A percentile compares a stretch with the other conserved stretches of the same genome.
Evolutionary conservation across 2,888 invertebrate genomes (phyloP).

Genomic region (Ornithoptera alexandrae): DNA sequence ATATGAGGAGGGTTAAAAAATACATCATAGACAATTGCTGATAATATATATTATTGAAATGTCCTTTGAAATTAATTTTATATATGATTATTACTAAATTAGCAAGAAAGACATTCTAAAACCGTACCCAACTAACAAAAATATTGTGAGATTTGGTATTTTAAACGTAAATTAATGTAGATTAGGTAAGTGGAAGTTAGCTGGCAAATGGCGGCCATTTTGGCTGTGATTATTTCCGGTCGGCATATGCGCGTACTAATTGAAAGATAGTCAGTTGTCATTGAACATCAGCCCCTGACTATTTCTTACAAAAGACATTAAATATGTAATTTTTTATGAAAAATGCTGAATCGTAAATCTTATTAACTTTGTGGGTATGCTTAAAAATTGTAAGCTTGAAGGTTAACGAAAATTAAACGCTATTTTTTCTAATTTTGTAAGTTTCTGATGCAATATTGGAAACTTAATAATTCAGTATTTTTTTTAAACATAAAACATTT

Average conservation of each 20-base stretch:
- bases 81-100: not conserved
- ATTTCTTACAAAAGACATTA: not conserved
- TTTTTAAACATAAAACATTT: too few relatives aligned
- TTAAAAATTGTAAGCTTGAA: not conserved
- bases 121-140: conserved; percentile 3
- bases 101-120: not conserved
- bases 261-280: conserved; percentile 31
- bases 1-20: too few relatives aligned
- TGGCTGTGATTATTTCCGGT: conserved; percentile 67
- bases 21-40: too few relatives aligned
- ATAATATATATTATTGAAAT: not conserved
- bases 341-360: not conserved
- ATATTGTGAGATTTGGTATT: conserved; percentile 23
- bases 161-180: conserved; percentile 13
- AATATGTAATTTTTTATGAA: not conserved
- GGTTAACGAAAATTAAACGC: not conserved
- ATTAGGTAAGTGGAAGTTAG: conserved; percentile 16
- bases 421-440: not conserved
- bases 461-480: too few relatives aligned
- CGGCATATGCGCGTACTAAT: conserved; percentile 38
- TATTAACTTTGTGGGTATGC: not conserved
- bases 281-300: not conserved
- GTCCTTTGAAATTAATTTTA: not conserved
- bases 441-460: not conserved
- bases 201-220: conserved; percentile 54